A percentile compares a stretch with the other conserved stretches of the same genome.
Evolutionary conservation across 2,797 vertebrate genomes (phyloP).

Genomic region (Pseudocheirus occidentalis): DNA sequence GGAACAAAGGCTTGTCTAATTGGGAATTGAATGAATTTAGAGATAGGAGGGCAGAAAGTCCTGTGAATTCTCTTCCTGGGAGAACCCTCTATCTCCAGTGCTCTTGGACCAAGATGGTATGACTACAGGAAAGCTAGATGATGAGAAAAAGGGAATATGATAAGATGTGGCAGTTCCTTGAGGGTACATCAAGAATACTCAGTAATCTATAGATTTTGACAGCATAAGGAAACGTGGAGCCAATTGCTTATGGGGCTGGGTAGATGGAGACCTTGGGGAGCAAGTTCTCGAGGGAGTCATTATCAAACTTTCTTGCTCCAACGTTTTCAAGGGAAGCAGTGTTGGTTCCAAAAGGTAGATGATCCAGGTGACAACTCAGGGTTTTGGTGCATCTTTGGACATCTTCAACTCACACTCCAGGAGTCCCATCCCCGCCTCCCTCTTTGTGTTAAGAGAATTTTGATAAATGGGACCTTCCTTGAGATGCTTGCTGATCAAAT

Average conservation of each 20-base stretch:
- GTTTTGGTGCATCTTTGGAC: background rate
- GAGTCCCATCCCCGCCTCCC: background rate
- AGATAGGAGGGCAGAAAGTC: too few species aligned
- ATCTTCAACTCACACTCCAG: background rate
- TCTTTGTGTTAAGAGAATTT: background rate
- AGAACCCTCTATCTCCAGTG: background rate
- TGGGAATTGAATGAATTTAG: background rate
- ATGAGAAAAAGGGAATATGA: background rate
- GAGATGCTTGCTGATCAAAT: background rate
- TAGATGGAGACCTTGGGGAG: background rate
- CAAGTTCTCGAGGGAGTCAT: background rate
- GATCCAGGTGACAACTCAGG: background rate
- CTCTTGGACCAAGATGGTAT: background rate
- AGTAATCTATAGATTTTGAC: background rate
- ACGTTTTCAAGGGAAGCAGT: background rate
- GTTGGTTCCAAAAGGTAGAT: background rate
- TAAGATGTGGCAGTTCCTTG: background rate
- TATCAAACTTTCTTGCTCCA: background rate
- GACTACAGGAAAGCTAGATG: background rate
- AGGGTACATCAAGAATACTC: background rate
- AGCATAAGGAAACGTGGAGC: background rate
- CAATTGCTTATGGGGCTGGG: background rate
- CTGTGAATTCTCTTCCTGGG: background rate
- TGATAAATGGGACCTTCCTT: background rate
- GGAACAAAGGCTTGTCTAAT: background rate